These are phyloP conservation scores for Plectropomus leopardus DNA, from an alignment of 2,113 vertebrate genomes.

Conservation along the genomic window DNA sequence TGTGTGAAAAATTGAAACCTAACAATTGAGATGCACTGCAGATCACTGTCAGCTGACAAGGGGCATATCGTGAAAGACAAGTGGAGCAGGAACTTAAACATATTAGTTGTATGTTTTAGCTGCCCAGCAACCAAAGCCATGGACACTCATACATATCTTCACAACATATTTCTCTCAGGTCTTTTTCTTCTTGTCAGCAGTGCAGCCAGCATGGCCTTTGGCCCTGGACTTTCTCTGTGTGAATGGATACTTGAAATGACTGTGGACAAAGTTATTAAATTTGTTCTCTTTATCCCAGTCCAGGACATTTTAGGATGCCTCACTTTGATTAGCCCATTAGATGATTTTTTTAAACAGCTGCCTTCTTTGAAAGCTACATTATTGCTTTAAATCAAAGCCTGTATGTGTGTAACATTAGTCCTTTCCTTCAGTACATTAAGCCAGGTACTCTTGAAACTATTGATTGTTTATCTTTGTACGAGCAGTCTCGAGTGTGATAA, in stretches of 20 bases:
- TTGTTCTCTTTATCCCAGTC: background rate
- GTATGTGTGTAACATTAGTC: background rate
- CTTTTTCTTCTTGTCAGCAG: background rate
- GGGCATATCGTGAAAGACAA: background rate
- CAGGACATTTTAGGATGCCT: background rate
- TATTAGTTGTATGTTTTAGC: conserved; percentile 35
- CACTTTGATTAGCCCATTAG: background rate
- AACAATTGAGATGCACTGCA: background rate
- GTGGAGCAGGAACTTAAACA: background rate
- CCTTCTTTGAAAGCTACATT: background rate
- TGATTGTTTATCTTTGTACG: background rate
- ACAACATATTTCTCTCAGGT: conserved; percentile 1
- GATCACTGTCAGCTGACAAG: background rate
- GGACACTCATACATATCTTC: background rate
- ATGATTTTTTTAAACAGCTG: background rate
- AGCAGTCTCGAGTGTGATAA: background rate
- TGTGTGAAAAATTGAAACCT: background rate
- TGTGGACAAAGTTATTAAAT: background rate
- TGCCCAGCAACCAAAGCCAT: conserved; percentile 42
- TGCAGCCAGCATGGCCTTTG: background rate
- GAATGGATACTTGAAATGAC: background rate
- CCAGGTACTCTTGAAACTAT: background rate
- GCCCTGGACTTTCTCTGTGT: background rate
- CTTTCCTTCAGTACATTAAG: background rate
- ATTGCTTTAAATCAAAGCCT: background rate